Evolutionary conservation across 2,888 invertebrate genomes (phyloP).

Genomic region (Drosophila mimica): DNA sequence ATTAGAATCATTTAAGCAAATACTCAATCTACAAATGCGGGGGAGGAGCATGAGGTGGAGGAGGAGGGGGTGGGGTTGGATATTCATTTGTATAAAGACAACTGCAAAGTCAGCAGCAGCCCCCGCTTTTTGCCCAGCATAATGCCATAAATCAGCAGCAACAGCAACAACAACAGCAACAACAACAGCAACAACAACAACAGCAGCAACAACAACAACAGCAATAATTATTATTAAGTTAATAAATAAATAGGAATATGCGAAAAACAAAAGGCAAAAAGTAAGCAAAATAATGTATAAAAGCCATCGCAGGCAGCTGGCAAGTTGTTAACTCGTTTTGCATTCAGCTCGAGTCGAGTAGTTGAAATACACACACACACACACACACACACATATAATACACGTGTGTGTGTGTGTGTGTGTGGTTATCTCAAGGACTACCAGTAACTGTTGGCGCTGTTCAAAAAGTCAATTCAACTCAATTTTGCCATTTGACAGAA

Average conservation of each 20-base stretch:
- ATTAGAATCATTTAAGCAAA: constrained; percentile 7
- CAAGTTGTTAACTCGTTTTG: constrained; percentile 45
- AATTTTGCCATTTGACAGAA: constrained; percentile 54
- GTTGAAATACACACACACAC: neutral
- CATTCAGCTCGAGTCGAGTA: constrained; percentile 29
- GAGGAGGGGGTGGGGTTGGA: neutral
- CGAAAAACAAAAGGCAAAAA: constrained; percentile 17
- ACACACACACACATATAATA: neutral
- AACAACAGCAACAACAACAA: neutral
- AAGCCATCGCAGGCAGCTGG: constrained; percentile 26
- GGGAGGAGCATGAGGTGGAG: too few species aligned
- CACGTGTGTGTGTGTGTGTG: neutral
- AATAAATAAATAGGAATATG: constrained; percentile 27
- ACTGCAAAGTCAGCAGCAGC: constrained; percentile 15
- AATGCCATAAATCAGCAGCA: constrained; percentile 49
- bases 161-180: neutral
- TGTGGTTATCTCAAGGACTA: constrained; percentile 62
- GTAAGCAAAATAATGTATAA: constrained; percentile 32
- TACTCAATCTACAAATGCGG: neutral
- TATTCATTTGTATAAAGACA: neutral
- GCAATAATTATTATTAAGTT: constrained; percentile 7
- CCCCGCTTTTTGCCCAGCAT: constrained; percentile 28
- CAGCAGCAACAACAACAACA: neutral
- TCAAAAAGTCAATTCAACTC: constrained; percentile 24
- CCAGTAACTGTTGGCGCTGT: constrained; percentile 46